Percentiles rank a stretch among this genome's conserved stretches.
Evolutionary conservation across 53 echinoderm and acorn worm genomes (phyloP).

Genomic region (Zoroaster sp.): DNA sequence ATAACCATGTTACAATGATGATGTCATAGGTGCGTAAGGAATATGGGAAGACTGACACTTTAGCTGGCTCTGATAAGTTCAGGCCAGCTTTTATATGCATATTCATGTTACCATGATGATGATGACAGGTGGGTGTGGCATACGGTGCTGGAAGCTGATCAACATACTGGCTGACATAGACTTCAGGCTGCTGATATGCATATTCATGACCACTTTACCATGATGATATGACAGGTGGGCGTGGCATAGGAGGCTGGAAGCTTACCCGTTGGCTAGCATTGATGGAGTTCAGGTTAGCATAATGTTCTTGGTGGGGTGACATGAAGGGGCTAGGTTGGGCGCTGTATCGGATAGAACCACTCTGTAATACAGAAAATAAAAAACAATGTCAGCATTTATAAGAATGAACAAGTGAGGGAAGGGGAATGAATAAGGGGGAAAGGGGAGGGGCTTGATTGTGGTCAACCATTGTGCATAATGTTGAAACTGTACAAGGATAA

Average conservation of each 20-base stretch:
- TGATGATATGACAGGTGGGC: slow-evolving; percentile 93
- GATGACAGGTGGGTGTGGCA: neutral
- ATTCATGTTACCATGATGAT: neutral
- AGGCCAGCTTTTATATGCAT: neutral
- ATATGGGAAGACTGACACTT: too few relatives aligned
- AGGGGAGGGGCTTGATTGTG: neutral
- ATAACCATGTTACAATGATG: too few relatives aligned
- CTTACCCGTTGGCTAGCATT: slow-evolving; percentile 74
- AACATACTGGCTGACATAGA: neutral
- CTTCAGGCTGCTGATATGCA: neutral
- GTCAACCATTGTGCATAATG: neutral
- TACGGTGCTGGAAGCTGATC: neutral
- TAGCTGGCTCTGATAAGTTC: too few relatives aligned
- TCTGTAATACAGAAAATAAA: slow-evolving; percentile 9
- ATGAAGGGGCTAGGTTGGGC: slow-evolving; percentile 87
- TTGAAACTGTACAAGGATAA: too few relatives aligned
- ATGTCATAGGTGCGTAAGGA: slow-evolving; percentile 75
- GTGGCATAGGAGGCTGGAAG: slow-evolving; percentile 97
- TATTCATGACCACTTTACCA: slow-evolving; percentile 64
- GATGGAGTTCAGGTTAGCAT: slow-evolving; percentile 71
- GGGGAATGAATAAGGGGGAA: neutral
- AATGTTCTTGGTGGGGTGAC: slow-evolving; percentile 87
- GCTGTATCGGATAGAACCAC: slow-evolving; percentile 75
- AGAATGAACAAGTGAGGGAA: neutral
- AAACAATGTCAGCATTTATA: neutral